Base-by-base conservation (phyloP, 2,797 vertebrate species). In the Cyprinella venusta region DNA sequence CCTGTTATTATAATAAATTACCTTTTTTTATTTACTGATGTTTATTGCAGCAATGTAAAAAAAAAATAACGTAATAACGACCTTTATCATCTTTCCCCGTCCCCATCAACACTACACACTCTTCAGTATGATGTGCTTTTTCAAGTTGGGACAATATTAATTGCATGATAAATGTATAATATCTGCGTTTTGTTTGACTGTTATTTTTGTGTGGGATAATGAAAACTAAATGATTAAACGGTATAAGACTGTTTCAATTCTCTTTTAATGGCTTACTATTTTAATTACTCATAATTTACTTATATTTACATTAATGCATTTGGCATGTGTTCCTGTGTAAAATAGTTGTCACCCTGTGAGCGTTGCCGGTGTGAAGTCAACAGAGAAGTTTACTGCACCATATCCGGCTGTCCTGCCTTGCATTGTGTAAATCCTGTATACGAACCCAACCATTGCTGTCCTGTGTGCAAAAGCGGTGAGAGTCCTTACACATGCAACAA, bases 401-500 rank as follows among this genome's bases (percentile, higher is more conserved):
- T 94, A 1, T 90, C 92, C 0, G 89, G 94, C 72, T 95, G 95
- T 81, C 93, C 86, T 3, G 92, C 94, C 61, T 92, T 94, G 26
- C 93, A 93, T 88, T 95, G 96, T 61, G 93, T 93, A 76, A 91
- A 96, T 87, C 95, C 95, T 54, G 88, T 81, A 70, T 96, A 90
- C n/a, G 92, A 96, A 83, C 88, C 95, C 40, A 90, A 91, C 90
- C 92, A 86, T 56, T 91, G 95, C 90, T 93, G 96, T 88, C 95
- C 96, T 85, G 89, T 96, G 90, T 96, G 96, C 89, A 94, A 91
- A 61, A 30, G 30, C 0, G 95, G 92, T 94, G 89, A 93, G 93
- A 76, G 70, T n/a, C 45, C 21, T 54, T 52, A 64, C 69, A 83
- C 48, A 65, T 59, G 42, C 50, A 36, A 42, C 64, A 67, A 10